Conservation (phyloP, 1,140 invertebrate genomes). For the Triops longicaudatus region DNA sequence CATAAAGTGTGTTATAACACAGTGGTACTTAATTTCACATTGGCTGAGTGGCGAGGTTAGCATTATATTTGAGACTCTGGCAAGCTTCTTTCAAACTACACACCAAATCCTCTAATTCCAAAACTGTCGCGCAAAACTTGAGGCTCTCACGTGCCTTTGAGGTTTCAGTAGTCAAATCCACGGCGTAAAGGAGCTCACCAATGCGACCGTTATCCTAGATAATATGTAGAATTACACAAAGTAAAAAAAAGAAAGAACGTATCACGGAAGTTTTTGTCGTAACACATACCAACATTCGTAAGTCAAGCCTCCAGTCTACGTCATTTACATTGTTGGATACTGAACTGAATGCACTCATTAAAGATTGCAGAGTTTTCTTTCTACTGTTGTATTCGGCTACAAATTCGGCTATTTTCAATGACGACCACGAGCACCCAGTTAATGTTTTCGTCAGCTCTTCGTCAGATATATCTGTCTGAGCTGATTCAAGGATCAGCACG, state of each 20-base stretch:
- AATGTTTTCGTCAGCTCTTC: background rate
- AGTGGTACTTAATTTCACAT: background rate
- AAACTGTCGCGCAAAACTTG: background rate
- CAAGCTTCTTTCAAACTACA: slow-evolving; percentile 1
- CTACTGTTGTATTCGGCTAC: background rate
- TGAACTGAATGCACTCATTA: background rate
- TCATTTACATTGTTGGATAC: background rate
- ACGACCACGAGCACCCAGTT: background rate
- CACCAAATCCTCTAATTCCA: background rate
- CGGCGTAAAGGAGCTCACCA: background rate
- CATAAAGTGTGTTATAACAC: no score
- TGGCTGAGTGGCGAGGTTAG: background rate
- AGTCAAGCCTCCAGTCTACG: background rate
- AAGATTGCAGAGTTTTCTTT: background rate
- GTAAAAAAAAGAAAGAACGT: background rate
- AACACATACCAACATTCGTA: background rate
- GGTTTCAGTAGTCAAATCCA: background rate
- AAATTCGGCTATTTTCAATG: background rate
- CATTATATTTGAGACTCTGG: background rate
- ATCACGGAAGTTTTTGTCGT: background rate
- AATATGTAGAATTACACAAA: background rate
- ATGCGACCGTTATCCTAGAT: background rate
- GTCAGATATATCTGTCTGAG: background rate
- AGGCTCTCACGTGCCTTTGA: background rate
- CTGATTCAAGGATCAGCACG: background rate